These are phyloP conservation scores for Falcunculus frontatus DNA, from an alignment of 2,113 vertebrate genomes.

Conservation along the genomic window DNA sequence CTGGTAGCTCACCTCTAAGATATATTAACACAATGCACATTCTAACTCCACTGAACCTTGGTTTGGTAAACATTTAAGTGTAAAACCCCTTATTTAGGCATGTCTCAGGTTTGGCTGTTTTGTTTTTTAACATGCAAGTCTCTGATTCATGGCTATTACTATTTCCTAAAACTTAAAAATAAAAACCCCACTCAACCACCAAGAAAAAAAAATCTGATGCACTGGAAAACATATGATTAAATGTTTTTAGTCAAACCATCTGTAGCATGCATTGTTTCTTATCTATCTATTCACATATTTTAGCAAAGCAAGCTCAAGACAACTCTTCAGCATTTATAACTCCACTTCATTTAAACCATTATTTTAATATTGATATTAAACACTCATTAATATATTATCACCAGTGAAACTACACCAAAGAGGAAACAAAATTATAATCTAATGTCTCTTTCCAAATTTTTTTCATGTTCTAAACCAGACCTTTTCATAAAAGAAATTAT, in stretches of 20 bases:
- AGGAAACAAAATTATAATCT: background rate
- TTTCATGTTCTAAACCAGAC: background rate
- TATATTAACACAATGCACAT: background rate
- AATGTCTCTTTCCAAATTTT: background rate
- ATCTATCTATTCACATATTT: background rate
- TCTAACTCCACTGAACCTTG: background rate
- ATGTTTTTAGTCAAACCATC: background rate
- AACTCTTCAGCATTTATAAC: background rate
- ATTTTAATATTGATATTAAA: background rate
- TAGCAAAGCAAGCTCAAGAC: background rate
- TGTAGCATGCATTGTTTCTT: background rate
- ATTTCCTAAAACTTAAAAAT: background rate
- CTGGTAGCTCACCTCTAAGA: background rate
- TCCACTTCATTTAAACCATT: background rate
- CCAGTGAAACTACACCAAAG: background rate
- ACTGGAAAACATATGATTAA: background rate
- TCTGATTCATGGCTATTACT: background rate
- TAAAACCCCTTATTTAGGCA: background rate
- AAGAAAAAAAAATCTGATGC: background rate
- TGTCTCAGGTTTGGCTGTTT: background rate
- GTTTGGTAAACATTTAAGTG: background rate
- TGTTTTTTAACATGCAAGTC: background rate
- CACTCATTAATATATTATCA: background rate
- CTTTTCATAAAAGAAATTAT: background rate
- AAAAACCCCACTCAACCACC: background rate